Conservation (phyloP, 2,113 vertebrate genomes). For the Antechinus stuartii region DNA sequence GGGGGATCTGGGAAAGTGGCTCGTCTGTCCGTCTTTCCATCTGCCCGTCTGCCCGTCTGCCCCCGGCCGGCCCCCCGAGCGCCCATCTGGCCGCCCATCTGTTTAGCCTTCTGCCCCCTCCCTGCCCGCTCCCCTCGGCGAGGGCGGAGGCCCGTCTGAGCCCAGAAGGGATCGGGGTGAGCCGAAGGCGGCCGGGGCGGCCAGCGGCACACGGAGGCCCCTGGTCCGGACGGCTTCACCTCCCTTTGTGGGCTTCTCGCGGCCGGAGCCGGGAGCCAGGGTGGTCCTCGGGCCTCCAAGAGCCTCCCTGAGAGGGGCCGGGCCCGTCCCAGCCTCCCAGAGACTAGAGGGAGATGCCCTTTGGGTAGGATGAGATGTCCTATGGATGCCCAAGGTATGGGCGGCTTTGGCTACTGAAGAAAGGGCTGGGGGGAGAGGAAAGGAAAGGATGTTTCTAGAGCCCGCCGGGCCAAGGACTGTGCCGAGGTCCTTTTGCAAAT, state of each 20-base stretch:
- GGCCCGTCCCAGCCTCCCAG: too few species aligned
- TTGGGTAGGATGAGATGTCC: too few species aligned
- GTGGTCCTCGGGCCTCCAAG: background rate
- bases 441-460: too few species aligned
- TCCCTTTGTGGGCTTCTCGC: background rate
- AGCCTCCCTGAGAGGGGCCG: too few species aligned
- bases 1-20: background rate
- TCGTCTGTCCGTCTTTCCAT: too few species aligned
- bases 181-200: too few species aligned
- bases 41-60: background rate
- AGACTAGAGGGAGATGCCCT: too few species aligned
- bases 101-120: background rate
- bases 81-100: background rate
- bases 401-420: background rate
- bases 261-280: background rate
- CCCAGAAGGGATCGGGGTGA: background rate
- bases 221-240: background rate
- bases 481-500: too few species aligned
- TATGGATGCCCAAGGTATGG: background rate
- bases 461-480: background rate
- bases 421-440: too few species aligned
- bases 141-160: background rate
- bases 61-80: background rate
- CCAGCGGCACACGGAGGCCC: background rate
- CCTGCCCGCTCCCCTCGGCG: background rate